Conservation (phyloP, 2,888 invertebrate species). For the Stenurella melanura region DNA sequence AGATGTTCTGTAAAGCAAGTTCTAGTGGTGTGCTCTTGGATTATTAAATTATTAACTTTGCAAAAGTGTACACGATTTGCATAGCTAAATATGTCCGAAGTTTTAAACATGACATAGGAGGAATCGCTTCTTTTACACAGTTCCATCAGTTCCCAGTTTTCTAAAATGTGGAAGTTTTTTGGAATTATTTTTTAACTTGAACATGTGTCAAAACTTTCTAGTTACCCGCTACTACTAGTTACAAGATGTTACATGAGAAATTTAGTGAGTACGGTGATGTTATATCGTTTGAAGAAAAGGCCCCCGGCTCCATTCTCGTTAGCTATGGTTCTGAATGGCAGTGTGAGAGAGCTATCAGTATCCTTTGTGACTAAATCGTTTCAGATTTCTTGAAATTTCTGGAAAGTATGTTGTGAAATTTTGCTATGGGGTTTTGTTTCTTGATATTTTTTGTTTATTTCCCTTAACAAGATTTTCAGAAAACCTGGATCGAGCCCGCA, state of each 20-base stretch:
- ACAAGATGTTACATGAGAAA: conserved; percentile 94
- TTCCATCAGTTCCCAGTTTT: conserved; percentile 30
- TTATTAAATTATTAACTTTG: too few relatives aligned
- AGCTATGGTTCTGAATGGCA: conserved; percentile 92
- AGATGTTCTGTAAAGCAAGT: too few relatives aligned
- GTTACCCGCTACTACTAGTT: conserved; percentile 93
- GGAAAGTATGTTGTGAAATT: background rate
- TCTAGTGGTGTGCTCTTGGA: too few relatives aligned
- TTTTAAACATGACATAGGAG: background rate
- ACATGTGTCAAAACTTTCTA: conserved; percentile 70
- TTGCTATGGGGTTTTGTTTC: background rate
- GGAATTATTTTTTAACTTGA: background rate
- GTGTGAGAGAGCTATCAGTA: conserved; percentile 94
- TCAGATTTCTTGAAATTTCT: too few relatives aligned
- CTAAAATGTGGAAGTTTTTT: background rate
- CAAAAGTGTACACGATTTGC: too few relatives aligned
- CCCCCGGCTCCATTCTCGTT: conserved; percentile 91
- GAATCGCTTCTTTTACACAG: background rate
- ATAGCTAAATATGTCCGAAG: too few relatives aligned
- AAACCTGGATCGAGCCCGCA: conserved; percentile 92
- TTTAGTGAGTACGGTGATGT: conserved; percentile 96
- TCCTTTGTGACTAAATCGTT: conserved; percentile 76
- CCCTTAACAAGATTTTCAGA: conserved; percentile 76
- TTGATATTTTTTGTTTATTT: conserved; percentile 46
- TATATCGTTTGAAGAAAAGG: conserved; percentile 94